phyloP scores from a whole-genome alignment of 2,888 invertebrate species.

The Polydrusus cervinus region DNA sequence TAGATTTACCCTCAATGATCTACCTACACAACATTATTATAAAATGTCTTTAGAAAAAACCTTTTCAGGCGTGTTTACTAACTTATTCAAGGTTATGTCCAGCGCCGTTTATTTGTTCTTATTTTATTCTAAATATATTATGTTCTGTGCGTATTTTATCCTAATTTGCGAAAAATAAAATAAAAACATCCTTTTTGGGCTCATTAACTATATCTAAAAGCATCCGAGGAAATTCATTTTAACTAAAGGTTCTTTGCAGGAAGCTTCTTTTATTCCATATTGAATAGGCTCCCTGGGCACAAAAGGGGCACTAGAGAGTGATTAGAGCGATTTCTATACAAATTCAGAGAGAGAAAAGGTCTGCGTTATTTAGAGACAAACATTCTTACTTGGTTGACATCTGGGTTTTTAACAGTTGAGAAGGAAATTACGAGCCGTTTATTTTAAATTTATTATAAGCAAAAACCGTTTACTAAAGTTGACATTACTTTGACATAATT shows the following conservation, averaged over 20 bases:
- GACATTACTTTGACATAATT: neutral
- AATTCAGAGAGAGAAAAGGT: constrained; percentile 28
- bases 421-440: constrained; percentile 14
- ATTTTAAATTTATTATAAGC: constrained; percentile 18
- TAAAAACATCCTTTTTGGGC: constrained; percentile 22
- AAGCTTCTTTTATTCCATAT: constrained; percentile 29
- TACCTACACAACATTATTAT: too few relatives aligned
- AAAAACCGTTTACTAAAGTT: neutral
- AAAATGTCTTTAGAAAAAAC: neutral
- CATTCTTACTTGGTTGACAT: constrained; percentile 22
- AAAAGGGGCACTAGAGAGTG: constrained; percentile 32
- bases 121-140: neutral
- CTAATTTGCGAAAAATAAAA: constrained; percentile 11
- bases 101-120: neutral
- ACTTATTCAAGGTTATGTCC: too few relatives aligned
- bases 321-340: constrained; percentile 37
- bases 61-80: too few relatives aligned
- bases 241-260: constrained; percentile 25
- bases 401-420: constrained; percentile 21
- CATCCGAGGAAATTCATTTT: constrained; percentile 24
- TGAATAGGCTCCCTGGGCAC: constrained; percentile 18
- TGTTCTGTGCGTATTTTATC: neutral
- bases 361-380: constrained; percentile 31
- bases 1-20: too few relatives aligned
- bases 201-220: constrained; percentile 30